A percentile compares a stretch with the other conserved stretches of the same genome.
Evolutionary conservation across 2,113 vertebrate species (phyloP).

Genomic region (Phasianus colchicus): DNA sequence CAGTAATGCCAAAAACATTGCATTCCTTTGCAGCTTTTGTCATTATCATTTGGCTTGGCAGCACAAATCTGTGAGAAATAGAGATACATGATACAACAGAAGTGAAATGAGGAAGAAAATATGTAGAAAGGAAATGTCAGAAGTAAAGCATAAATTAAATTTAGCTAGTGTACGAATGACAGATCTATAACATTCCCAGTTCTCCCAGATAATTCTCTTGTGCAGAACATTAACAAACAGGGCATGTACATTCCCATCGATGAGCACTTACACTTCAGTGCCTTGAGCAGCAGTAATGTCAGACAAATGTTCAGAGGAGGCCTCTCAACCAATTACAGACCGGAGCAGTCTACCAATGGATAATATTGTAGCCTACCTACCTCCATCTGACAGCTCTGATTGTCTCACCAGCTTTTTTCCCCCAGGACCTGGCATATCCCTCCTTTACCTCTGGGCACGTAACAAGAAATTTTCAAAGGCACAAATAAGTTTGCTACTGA

Average conservation of each 20-base stretch:
- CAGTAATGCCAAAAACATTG: slow-evolving; percentile 15
- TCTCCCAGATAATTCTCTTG: slow-evolving; percentile 37
- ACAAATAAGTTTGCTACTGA: slow-evolving; percentile 11
- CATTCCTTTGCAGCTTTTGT: slow-evolving; percentile 50
- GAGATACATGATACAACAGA: slow-evolving; percentile 39
- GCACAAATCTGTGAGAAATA: slow-evolving; percentile 13
- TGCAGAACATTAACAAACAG: slow-evolving; percentile 57
- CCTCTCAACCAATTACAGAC: slow-evolving; percentile 18
- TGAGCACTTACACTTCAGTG: slow-evolving; percentile 56
- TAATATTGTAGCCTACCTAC: neutral
- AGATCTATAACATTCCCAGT: slow-evolving; percentile 42
- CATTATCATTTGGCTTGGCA: slow-evolving; percentile 41
- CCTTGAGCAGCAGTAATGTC: slow-evolving; percentile 43
- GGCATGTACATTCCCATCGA: slow-evolving; percentile 31
- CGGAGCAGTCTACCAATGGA: neutral
- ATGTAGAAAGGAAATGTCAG: slow-evolving; percentile 36
- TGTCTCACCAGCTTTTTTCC: neutral
- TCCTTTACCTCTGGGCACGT: neutral
- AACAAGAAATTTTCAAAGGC: slow-evolving; percentile 14
- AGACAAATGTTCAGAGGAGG: slow-evolving; percentile 50
- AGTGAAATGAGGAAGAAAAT: slow-evolving; percentile 66
- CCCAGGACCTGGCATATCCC: neutral
- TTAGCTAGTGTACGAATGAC: slow-evolving; percentile 21
- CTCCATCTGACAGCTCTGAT: neutral
- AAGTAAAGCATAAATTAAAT: slow-evolving; percentile 64